These are phyloP conservation scores for Callinectes sapidus DNA, from an alignment of 2,888 invertebrate species.

Conservation along the genomic window DNA sequence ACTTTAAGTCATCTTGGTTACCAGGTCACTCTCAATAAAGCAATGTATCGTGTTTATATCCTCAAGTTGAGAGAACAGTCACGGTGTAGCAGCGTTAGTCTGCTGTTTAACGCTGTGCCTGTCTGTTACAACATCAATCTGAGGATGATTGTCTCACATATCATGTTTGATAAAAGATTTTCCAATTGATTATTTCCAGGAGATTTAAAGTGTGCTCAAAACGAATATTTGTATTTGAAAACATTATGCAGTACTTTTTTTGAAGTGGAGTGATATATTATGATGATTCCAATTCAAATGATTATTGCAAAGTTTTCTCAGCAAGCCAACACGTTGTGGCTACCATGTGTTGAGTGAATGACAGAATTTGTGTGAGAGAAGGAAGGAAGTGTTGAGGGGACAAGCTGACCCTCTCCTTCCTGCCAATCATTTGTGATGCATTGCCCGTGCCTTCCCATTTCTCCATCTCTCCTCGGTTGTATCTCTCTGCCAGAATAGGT, in stretches of 20 bases:
- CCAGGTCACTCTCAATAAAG: not conserved
- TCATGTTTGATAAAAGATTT: not conserved
- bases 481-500: not conserved
- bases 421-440: not conserved
- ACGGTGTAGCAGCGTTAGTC: not conserved
- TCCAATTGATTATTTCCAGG: not conserved
- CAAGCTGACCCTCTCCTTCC: not conserved
- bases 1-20: not conserved
- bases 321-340: not conserved
- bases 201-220: not conserved
- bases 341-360: not conserved
- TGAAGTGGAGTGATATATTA: not conserved
- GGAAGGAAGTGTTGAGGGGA: not conserved
- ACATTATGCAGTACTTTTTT: not conserved
- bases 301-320: not conserved
- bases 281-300: not conserved
- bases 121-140: not conserved
- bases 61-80: not conserved
- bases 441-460: not conserved
- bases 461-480: conserved; percentile 2
- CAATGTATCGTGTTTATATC: not conserved
- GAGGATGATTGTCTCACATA: not conserved
- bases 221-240: not conserved
- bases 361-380: not conserved
- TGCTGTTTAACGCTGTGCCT: not conserved